Evolutionary conservation across 2,888 invertebrate species (phyloP).

Genomic region (Dascillus cervinus): DNA sequence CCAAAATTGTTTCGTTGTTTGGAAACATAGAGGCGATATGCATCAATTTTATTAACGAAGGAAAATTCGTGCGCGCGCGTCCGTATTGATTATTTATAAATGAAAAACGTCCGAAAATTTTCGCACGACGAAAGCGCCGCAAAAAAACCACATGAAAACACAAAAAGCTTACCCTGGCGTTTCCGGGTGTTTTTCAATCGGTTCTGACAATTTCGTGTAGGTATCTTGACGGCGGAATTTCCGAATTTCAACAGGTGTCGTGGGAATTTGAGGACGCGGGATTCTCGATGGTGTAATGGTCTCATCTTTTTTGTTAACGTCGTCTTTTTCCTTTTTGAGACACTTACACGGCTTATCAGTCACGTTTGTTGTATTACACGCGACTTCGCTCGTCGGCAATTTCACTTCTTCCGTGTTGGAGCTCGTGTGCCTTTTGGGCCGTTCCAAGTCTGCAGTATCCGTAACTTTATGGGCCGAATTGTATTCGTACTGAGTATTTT

Average conservation of each 20-base stretch:
- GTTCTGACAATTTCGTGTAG: conserved; percentile 36
- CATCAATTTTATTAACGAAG: conserved; percentile 6
- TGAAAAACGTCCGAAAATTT: neutral
- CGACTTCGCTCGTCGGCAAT: conserved; percentile 20
- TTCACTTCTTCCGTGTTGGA: conserved; percentile 26
- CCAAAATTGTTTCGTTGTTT: too few species aligned
- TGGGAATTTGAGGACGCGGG: conserved; percentile 33
- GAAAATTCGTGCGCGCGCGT: conserved; percentile 6
- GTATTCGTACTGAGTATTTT: conserved; percentile 31
- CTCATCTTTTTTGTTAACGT: conserved; percentile 19
- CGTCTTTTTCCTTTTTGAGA: conserved; percentile 26
- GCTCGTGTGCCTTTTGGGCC: conserved; percentile 22
- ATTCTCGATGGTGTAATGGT: conserved; percentile 33
- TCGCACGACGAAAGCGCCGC: neutral
- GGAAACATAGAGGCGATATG: too few species aligned
- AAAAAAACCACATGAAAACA: neutral
- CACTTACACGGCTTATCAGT: conserved; percentile 26
- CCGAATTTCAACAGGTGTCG: conserved; percentile 34
- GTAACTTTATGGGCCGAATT: conserved; percentile 26
- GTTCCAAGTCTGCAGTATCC: conserved; percentile 32
- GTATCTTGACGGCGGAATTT: conserved; percentile 41
- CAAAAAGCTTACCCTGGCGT: conserved; percentile 22
- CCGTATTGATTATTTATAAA: conserved; percentile 5
- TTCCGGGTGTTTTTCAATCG: too few species aligned
- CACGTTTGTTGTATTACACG: conserved; percentile 22